Conservation (phyloP, 2,113 vertebrate species). For the Ameiurus melas region DNA sequence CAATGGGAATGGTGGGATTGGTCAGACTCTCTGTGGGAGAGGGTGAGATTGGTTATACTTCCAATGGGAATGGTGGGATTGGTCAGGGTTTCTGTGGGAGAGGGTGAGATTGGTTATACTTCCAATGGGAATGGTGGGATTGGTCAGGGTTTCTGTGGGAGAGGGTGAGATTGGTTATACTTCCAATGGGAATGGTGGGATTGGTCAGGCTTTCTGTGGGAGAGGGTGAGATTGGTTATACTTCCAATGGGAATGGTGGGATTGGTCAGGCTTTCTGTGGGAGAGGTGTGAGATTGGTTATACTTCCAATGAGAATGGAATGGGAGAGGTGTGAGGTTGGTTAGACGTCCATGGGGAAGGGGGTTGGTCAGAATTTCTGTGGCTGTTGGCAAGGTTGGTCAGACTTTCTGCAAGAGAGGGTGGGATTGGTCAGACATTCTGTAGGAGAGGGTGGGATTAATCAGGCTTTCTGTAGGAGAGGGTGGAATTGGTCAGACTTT, state of each 20-base stretch:
- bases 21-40: too few species aligned
- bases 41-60: not conserved
- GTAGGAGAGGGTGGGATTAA: too few species aligned
- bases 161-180: too few species aligned
- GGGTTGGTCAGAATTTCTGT: not conserved
- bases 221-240: too few species aligned
- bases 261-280: not conserved
- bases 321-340: not conserved
- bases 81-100: too few species aligned
- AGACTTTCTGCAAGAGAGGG: not conserved
- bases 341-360: not conserved
- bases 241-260: not conserved
- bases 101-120: not conserved
- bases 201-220: too few species aligned
- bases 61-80: not conserved
- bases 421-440: not conserved
- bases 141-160: not conserved
- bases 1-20: not conserved
- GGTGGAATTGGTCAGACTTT: not conserved
- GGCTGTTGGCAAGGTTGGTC: not conserved
- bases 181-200: too few species aligned
- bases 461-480: not conserved
- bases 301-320: not conserved
- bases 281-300: not conserved
- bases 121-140: not conserved